Percentiles rank a stretch among this genome's conserved stretches.
These are phyloP conservation scores for Synchiropus splendidus DNA, from an alignment of 2,113 vertebrate genomes.

Conservation along the genomic window DNA sequence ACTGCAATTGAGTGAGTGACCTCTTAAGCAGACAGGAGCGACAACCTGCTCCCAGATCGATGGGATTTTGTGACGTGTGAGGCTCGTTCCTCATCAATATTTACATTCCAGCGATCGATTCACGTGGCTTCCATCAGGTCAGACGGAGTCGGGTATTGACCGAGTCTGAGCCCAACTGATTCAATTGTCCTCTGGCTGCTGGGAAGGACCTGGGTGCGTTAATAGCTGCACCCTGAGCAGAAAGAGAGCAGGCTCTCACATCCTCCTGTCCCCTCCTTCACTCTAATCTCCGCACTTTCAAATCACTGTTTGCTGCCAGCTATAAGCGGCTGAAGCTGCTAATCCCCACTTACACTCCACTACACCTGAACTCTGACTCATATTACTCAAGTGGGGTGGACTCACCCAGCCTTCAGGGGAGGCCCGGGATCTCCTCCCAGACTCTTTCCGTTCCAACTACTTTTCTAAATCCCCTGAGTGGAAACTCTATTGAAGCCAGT, in stretches of 20 bases:
- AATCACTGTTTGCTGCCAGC: constrained; percentile 24
- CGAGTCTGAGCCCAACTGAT: background rate
- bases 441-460: too few species aligned
- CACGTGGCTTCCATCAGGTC: too few species aligned
- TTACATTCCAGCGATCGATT: too few species aligned
- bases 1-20: constrained; percentile 35
- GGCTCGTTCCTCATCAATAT: too few species aligned
- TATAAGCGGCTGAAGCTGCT: constrained; percentile 35
- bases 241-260: background rate
- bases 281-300: constrained; percentile 24
- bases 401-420: too few species aligned
- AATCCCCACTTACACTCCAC: constrained; percentile 45
- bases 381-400: too few species aligned
- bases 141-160: background rate
- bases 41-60: constrained; percentile 17
- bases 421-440: too few species aligned
- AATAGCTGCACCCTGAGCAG: too few species aligned
- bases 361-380: constrained; percentile 28
- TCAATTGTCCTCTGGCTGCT: constrained; percentile 3
- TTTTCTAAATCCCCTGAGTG: background rate
- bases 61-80: constrained; percentile 10
- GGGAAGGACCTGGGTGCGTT: background rate
- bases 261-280: constrained; percentile 8
- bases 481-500: constrained; percentile 2
- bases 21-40: constrained; percentile 26